Conservation (phyloP, 1,140 invertebrate genomes). For the Drosophila sulfurigaster region DNA sequence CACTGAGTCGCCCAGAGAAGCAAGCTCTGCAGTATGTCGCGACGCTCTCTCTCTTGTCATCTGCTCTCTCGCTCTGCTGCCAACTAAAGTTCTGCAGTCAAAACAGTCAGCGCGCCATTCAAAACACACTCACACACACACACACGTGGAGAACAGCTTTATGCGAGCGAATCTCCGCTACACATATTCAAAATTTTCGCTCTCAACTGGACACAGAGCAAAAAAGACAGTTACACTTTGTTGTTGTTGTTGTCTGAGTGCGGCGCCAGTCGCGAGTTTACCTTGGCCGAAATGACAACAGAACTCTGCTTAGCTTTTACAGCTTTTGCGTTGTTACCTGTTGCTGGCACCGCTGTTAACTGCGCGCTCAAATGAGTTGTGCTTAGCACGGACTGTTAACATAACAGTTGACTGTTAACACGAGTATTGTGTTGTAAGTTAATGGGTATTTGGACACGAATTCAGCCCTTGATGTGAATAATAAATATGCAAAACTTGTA, state of each 20-base stretch:
- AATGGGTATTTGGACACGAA: too few relatives aligned
- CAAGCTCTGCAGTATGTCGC: constrained; percentile 9
- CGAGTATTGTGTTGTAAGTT: background rate
- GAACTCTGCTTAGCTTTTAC: constrained; percentile 21
- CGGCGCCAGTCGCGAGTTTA: constrained; percentile 42
- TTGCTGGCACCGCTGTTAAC: constrained; percentile 41
- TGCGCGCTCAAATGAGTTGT: constrained; percentile 9
- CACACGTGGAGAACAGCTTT: constrained; percentile 22
- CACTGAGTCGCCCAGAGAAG: constrained; percentile 60
- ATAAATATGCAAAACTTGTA: too few relatives aligned
- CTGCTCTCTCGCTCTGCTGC: constrained; percentile 17
- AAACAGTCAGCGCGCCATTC: constrained; percentile 18
- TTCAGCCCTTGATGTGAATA: too few relatives aligned
- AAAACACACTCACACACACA: constrained; percentile 5
- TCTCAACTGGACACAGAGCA: constrained; percentile 30
- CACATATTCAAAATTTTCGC: constrained; percentile 41
- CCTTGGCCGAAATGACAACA: constrained; percentile 71
- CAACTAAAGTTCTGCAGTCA: constrained; percentile 21
- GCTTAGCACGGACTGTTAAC: constrained; percentile 25
- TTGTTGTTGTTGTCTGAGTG: constrained; percentile 30
- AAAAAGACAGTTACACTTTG: constrained; percentile 30
- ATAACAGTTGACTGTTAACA: constrained; percentile 12
- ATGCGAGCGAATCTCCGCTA: constrained; percentile 14
- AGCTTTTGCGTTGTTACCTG: constrained; percentile 55
- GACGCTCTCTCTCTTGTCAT: constrained; percentile 8